Evolutionary conservation across 2,888 invertebrate species (phyloP), one percentile per base, ranked within the genome.

Genomic region (Rhimphoctona megacephalus): DNA sequence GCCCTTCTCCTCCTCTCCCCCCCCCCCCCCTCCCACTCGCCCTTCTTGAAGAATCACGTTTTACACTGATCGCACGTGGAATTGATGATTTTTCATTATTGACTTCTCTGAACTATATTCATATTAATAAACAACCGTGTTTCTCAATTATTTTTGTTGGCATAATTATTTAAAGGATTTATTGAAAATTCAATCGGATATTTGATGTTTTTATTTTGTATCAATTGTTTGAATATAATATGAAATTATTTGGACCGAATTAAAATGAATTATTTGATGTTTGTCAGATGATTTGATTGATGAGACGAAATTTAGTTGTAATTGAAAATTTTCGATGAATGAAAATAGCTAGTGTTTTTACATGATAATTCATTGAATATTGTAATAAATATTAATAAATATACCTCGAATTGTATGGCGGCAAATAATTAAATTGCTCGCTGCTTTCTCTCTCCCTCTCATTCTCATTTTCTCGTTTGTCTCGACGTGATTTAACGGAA

Each of bases 21-120:
- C 5, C 33, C 33, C 33, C 2, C 33, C 33, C 5, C 33, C 33
- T 11, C 2, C 36, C 33, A 0, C 33, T 9, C 6, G 19, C 36
- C 22, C 49, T 49, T 7, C 46, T 19, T 9, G 33, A 36, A 66
- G 30, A 43, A 61, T 66, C 80, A 25, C 79, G 69, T 64, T 52
- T 69, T 82, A 52, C 74, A 70, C 74, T 69, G 61, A 43, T 85
- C 82, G 66, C 54, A 79, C 85, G 82, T 82, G 74, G 69, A 79
- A 74, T 74, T 74, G 39, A 79, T 46, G 61, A 66, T 67, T 77
- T 25, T 36, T 73, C 11, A 52, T 7, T 46, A 81, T 70, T 61
- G 25, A 25, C n/a, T 66, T 81, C 66, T 3, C n/a, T n/a, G 54
- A 36, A n/a, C 25, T 70, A 46, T 57, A n/a, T 19, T 49, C 30